Evolutionary conservation across 64 coral and sea anemone genomes (phyloP).

Genomic region (Montipora cactus): DNA sequence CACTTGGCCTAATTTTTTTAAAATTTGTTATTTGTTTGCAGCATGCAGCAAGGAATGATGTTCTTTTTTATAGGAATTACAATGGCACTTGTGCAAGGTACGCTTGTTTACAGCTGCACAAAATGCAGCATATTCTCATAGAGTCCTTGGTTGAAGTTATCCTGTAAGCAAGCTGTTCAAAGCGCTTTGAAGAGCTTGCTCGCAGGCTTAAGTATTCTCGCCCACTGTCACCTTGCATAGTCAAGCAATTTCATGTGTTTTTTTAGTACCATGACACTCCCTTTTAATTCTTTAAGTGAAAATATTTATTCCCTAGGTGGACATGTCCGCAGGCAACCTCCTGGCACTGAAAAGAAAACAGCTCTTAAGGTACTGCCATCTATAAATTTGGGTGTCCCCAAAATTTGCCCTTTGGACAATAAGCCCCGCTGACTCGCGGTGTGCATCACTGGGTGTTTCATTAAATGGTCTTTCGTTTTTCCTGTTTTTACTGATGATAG

Average conservation of each 20-base stretch:
- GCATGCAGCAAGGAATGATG: constrained; percentile 99
- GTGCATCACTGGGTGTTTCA: too few relatives aligned
- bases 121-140: neutral
- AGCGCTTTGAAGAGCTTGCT: too few relatives aligned
- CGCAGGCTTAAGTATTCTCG: too few relatives aligned
- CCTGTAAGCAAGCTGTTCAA: too few relatives aligned
- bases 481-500: neutral
- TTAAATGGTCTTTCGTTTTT: too few relatives aligned
- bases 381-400: too few relatives aligned
- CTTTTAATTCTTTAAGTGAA: neutral
- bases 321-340: constrained; percentile 83
- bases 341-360: constrained; percentile 89
- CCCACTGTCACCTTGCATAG: too few relatives aligned
- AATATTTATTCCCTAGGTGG: constrained; percentile 59
- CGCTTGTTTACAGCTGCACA: neutral
- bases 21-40: constrained; percentile 10
- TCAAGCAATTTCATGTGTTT: too few relatives aligned
- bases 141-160: too few relatives aligned
- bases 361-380: constrained; percentile 63
- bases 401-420: too few relatives aligned
- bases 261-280: too few relatives aligned
- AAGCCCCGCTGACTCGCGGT: too few relatives aligned
- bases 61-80: constrained; percentile 93
- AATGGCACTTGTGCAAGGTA: constrained; percentile 95
- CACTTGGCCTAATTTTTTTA: neutral